These are phyloP conservation scores for Paracanthobrama guichenoti DNA, from an alignment of 2,113 vertebrate genomes.

Conservation along the genomic window DNA sequence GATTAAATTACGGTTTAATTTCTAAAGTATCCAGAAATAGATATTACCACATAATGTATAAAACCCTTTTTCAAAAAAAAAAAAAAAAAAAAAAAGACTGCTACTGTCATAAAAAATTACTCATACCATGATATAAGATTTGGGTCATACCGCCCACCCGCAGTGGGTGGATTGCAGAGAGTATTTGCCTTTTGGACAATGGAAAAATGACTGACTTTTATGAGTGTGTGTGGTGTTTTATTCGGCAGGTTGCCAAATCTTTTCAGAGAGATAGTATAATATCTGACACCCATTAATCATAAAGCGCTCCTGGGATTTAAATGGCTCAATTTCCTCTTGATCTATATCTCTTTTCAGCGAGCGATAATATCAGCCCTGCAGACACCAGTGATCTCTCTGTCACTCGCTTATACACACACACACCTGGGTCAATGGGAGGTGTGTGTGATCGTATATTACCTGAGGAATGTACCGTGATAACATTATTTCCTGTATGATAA, in stretches of 20 bases:
- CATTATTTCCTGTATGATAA: conserved; percentile 40
- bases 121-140: conserved; percentile 9
- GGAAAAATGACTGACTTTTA: conserved; percentile 19
- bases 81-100: not conserved
- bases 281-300: conserved; percentile 34
- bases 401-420: conserved; percentile 13
- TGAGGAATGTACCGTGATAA: conserved; percentile 35
- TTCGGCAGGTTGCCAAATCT: conserved; percentile 8
- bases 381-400: conserved; percentile 12
- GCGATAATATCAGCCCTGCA: conserved; percentile 41
- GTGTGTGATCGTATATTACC: conserved; percentile 40
- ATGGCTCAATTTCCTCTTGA: conserved; percentile 44
- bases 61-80: not conserved
- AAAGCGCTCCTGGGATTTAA: conserved; percentile 35
- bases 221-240: conserved; percentile 25
- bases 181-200: conserved; percentile 19
- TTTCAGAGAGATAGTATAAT: conserved; percentile 22
- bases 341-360: conserved; percentile 35
- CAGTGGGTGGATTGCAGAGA: conserved; percentile 14
- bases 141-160: conserved; percentile 1
- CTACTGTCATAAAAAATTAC: not conserved
- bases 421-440: conserved; percentile 27
- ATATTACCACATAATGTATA: not conserved
- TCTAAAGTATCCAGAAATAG: not conserved
- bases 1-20: not conserved